phyloP scores from a whole-genome alignment of 2,113 vertebrate genomes.

The Cyanocitta stelleri region DNA sequence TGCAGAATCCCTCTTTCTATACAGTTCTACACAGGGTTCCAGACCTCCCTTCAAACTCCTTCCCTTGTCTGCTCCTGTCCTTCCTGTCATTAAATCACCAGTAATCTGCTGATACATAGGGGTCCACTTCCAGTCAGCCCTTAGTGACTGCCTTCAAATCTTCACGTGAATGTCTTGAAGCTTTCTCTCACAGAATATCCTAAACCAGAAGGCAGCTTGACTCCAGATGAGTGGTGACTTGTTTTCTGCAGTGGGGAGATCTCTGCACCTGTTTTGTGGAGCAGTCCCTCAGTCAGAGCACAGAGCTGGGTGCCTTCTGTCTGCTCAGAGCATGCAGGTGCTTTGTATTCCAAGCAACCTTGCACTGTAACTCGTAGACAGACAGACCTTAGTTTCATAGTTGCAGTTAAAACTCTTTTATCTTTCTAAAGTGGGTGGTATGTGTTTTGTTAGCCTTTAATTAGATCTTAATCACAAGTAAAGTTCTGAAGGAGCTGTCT shows the following conservation, averaged over 20 bases:
- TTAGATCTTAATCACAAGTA: background rate
- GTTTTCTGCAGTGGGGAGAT: background rate
- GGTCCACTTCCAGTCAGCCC: background rate
- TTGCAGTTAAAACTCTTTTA: background rate
- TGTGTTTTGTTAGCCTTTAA: background rate
- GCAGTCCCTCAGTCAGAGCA: background rate
- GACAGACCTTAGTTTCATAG: background rate
- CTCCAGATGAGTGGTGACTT: rapidly evolving
- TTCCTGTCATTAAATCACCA: background rate
- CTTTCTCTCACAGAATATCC: background rate
- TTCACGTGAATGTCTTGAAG: background rate
- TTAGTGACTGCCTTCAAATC: background rate
- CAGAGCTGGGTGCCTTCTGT: background rate
- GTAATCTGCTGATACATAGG: background rate
- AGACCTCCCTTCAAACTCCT: background rate
- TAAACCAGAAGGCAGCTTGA: background rate
- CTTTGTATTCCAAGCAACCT: background rate
- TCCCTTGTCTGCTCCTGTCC: background rate
- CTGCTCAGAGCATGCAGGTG: too few relatives aligned
- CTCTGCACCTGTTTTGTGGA: background rate
- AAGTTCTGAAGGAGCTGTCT: background rate
- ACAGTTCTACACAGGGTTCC: background rate
- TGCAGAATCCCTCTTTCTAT: background rate
- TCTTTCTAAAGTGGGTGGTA: background rate
- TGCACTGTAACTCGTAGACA: background rate